Base-by-base conservation (phyloP, 2,113 vertebrate species). In the Cyanocitta stelleri region DNA sequence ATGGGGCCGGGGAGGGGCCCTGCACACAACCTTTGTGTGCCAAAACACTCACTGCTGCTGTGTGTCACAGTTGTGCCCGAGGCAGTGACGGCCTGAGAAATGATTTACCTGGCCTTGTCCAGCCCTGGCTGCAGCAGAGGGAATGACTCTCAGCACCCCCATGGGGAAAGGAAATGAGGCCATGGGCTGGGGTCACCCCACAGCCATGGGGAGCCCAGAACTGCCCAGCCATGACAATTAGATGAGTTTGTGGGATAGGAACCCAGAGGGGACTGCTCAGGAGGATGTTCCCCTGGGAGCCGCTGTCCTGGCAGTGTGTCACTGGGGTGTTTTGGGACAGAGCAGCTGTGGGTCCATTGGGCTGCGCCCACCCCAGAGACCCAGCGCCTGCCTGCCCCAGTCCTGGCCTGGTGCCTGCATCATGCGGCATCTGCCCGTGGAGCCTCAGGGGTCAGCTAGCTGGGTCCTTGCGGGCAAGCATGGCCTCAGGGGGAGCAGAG, bases 71-170 rank as follows among this genome's bases (percentile, higher is more conserved):
- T 52, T 72, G 81, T 82, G 95, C 96, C 94, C 0, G 78, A 93
- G 96, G 96, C 96, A 75, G 41, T 37, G 5, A 77, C 66, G 68
- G 81, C 78, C 87, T 93, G 74, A 93, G 96, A 95, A 96, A 96
- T 96, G 16, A 95, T 95, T 96, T 94, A 96, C 95, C 87, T 16
- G 19, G 56, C 52, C 61, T 51, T 2, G 3, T 89, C 24, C n/a
- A 76, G 72, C 59, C 55, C 58, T 62, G 6, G 67, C 67, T 87
- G 41, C 52, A 80, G 48, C 54, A 29, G 5, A 23, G 33, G 54
- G 14, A 59, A 63, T 43, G 46, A 86, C 66, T 63, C 74, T 48
- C 52, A 67, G 52, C 43, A 69, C 33, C 43, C 26, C 48, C 11
- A 7, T 23, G 12, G 46, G 39, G 20, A 46, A 56, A 69, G 30